Evolutionary conservation across 2,888 invertebrate genomes (phyloP), one percentile per base, ranked within the genome.

Genomic region (Patella ulyssiponensis): DNA sequence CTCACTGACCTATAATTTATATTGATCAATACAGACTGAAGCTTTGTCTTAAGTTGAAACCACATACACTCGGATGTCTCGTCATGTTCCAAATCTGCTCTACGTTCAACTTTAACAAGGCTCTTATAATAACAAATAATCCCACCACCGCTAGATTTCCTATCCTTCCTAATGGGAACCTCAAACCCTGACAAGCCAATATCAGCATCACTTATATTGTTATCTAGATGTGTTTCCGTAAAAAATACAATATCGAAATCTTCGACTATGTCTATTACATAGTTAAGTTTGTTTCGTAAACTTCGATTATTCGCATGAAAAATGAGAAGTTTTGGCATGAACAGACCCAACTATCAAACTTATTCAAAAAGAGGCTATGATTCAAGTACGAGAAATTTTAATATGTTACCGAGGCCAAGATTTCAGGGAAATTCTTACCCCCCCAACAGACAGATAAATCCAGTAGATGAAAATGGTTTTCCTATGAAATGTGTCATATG

Each of bases 401-500:
- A 27, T 27, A 27, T 27, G 27, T 27, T 27, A 27, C 27, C 27
- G 27, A 27, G 27, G 27, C 27, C 27, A 27, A 27, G 27, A 27
- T 27, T 27, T 27, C 27, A 27, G 27, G 27, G 27, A 27, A 27
- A 27, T 27, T 27, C 27, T 27, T 27, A 2, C 27, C 27, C 27
- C 27, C 27, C 27, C 27, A 27, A 27, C 27, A 54, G 54, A 54
- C 14, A 54, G 17, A 12, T 15, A 17, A 54, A 54, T 54, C 54
- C 54, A 15, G 54, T 54, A 15, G 54, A 54, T 54, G 12, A 12
- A 15, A 15, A 12, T 15, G 54, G 54, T 20, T 12, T n/a, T 14
- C 69, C 17, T 20, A 64, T 15, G 17, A 12, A 17, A 17, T 54
- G 54, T 54, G 69, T 72, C 7, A 79, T 77, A 56, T 53, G 71